These are phyloP conservation scores for Apistogramma diplotaenia DNA, from an alignment of 2,113 vertebrate genomes.

Conservation along the genomic window DNA sequence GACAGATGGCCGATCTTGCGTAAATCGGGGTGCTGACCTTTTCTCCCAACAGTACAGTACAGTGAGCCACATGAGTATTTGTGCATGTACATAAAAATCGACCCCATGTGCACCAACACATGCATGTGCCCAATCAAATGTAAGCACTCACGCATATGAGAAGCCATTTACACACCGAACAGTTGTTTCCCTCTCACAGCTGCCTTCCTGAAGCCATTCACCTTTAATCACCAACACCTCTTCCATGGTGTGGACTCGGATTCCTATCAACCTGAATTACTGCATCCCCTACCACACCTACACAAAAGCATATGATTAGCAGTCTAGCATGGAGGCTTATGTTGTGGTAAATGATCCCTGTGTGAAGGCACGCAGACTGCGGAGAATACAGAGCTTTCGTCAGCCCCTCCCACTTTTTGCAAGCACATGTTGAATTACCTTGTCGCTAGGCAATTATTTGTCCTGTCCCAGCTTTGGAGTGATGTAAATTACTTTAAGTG, in stretches of 20 bases:
- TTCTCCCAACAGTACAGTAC: constrained; percentile 30
- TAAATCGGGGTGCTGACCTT: constrained; percentile 3
- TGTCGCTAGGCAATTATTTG: constrained; percentile 77
- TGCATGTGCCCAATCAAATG: not conserved
- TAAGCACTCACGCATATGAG: not conserved
- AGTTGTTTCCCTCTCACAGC: constrained; percentile 37
- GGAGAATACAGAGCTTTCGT: constrained; percentile 15
- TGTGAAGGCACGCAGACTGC: constrained; percentile 60
- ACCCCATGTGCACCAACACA: not conserved
- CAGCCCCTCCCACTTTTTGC: constrained; percentile 8
- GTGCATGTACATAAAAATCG: constrained; percentile 19
- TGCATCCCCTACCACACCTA: constrained; percentile 20
- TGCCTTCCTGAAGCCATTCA: constrained; percentile 1
- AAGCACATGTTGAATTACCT: constrained; percentile 69
- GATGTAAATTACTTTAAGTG: constrained; percentile 83
- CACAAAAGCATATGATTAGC: constrained; percentile 56
- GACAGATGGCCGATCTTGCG: constrained; percentile 69
- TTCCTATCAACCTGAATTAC: not conserved
- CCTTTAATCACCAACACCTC: not conserved
- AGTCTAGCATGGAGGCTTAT: constrained; percentile 42
- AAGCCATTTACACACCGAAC: not conserved
- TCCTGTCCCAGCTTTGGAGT: constrained; percentile 74
- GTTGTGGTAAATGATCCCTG: constrained; percentile 64
- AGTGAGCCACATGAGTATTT: constrained; percentile 17
- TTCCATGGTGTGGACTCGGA: not conserved